Conservation (phyloP, 1,140 invertebrate species). For the Neomicropteryx cornuta region DNA sequence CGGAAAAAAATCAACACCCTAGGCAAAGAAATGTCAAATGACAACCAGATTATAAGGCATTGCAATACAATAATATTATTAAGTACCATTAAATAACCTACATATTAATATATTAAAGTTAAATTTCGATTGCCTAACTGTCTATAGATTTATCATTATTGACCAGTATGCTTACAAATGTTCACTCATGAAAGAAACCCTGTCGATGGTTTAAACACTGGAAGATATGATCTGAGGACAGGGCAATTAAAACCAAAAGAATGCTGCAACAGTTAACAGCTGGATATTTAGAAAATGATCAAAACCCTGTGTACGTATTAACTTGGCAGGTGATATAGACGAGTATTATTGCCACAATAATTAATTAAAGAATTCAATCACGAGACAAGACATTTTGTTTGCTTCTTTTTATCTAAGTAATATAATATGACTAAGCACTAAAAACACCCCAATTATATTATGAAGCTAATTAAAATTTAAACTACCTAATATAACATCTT, state of each 20-base stretch:
- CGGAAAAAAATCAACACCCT: conserved; percentile 40
- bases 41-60: conserved; percentile 47
- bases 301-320: no score
- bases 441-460: conserved; percentile 43
- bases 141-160: conserved; percentile 22
- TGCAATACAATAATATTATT: conserved; percentile 42
- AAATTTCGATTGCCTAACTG: conserved; percentile 25
- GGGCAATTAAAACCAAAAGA: no score
- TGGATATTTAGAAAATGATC: no score
- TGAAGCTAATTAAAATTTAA: conserved; percentile 42
- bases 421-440: conserved; percentile 28
- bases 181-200: conserved; percentile 14
- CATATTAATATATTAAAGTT: conserved; percentile 36
- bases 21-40: conserved; percentile 43
- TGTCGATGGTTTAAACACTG: conserved; percentile 8
- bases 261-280: no score
- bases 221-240: conserved; percentile 11
- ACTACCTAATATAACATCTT: conserved; percentile 41
- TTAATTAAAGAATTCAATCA: conserved; percentile 21
- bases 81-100: conserved; percentile 44
- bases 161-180: conserved; percentile 15
- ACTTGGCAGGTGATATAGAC: no score
- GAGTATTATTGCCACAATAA: conserved; percentile 41
- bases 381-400: conserved; percentile 34
- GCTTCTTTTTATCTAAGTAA: conserved; percentile 15